Percentiles rank a stretch among this genome's conserved stretches.
These are phyloP conservation scores for Platichthys stellatus DNA, from an alignment of 2,113 vertebrate genomes.

Conservation along the genomic window DNA sequence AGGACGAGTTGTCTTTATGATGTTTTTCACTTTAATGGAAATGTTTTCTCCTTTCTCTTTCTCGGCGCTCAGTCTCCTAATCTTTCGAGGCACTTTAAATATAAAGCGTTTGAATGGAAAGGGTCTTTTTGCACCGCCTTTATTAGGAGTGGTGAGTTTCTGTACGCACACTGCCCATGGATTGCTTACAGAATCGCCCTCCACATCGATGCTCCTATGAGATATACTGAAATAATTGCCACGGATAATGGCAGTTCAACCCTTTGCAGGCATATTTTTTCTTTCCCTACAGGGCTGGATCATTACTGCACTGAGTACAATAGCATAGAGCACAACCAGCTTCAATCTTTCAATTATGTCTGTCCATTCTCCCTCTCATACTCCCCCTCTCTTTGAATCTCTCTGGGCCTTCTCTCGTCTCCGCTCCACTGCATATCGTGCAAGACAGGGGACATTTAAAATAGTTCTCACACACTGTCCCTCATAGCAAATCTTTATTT, in stretches of 20 bases:
- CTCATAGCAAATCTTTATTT: slow-evolving; percentile 34
- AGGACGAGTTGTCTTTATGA: slow-evolving; percentile 39
- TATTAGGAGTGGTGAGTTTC: slow-evolving; percentile 31
- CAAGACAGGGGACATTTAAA: slow-evolving; percentile 32
- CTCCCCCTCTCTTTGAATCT: slow-evolving; percentile 25
- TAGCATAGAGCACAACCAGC: slow-evolving; percentile 16
- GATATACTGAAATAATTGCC: slow-evolving; percentile 67
- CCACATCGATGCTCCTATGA: slow-evolving; percentile 44
- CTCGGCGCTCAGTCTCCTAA: background rate
- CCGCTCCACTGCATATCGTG: slow-evolving; percentile 2
- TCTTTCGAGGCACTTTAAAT: slow-evolving; percentile 24
- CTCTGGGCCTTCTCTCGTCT: slow-evolving; percentile 11
- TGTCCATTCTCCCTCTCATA: slow-evolving; percentile 12
- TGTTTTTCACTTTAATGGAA: slow-evolving; percentile 34
- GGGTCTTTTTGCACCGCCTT: slow-evolving; percentile 26
- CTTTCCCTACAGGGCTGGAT: slow-evolving; percentile 35
- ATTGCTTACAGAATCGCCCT: slow-evolving; percentile 38
- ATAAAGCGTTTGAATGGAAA: slow-evolving; percentile 9
- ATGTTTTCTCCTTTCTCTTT: slow-evolving; percentile 7
- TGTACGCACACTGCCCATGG: slow-evolving; percentile 15
- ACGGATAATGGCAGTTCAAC: slow-evolving; percentile 52
- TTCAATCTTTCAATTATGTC: slow-evolving; percentile 56
- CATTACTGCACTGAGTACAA: slow-evolving; percentile 58
- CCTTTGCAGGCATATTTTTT: slow-evolving; percentile 46
- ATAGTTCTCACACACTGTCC: slow-evolving; percentile 15